phyloP scores from a whole-genome alignment of 2,888 invertebrate genomes.

The Athrips mouffetella region DNA sequence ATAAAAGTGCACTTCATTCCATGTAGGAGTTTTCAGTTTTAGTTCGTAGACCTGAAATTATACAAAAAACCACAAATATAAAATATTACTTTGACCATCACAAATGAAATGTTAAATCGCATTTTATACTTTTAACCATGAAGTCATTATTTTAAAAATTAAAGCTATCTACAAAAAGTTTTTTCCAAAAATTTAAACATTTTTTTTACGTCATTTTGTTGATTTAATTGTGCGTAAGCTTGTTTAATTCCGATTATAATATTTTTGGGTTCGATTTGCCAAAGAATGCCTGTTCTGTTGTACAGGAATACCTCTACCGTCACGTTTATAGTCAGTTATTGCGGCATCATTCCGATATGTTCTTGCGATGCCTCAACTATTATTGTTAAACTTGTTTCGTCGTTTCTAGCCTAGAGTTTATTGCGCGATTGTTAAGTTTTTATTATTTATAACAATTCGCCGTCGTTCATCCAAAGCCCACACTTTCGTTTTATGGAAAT shows the following conservation, averaged over 20 bases:
- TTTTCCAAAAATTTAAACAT: background rate
- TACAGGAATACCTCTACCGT: no score
- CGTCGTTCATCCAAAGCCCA: conserved; percentile 29
- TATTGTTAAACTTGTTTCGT: conserved; percentile 35
- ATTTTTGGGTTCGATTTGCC: no score
- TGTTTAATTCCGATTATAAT: no score
- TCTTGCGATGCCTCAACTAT: conserved; percentile 37
- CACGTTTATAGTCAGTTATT: background rate
- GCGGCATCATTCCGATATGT: conserved; percentile 42
- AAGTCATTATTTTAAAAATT: conserved; percentile 6
- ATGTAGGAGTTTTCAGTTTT: conserved; percentile 6
- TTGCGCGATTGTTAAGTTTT: conserved; percentile 36
- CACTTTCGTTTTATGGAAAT: conserved; percentile 36
- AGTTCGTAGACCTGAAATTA: background rate
- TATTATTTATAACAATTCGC: conserved; percentile 28
- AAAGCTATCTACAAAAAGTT: background rate
- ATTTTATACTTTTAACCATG: conserved; percentile 3
- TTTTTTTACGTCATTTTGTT: conserved; percentile 1
- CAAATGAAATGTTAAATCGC: conserved; percentile 5
- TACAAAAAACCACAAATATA: background rate
- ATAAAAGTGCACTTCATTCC: conserved; percentile 30
- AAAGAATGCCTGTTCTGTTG: no score
- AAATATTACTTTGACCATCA: background rate
- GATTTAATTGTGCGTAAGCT: no score
- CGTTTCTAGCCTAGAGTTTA: conserved; percentile 30